Percentiles rank a stretch among this genome's conserved stretches.
phyloP scores from a whole-genome alignment of 1,140 invertebrate genomes.

The Charaxes varanes region DNA sequence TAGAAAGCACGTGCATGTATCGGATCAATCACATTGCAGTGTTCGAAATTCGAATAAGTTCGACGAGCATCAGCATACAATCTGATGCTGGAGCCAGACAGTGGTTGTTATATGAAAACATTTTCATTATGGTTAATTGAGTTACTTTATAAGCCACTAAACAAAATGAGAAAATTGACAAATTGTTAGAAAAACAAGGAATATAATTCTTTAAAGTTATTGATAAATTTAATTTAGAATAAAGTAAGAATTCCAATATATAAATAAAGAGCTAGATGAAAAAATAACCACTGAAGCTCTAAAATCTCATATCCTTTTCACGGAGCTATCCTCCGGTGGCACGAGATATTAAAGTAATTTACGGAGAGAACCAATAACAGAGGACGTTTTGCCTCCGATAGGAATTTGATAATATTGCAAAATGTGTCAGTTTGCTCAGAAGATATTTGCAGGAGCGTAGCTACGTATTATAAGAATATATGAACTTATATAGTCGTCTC shows the following conservation, averaged over 20 bases:
- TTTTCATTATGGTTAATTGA: too few species aligned
- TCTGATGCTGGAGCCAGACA: too few species aligned
- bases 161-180: too few species aligned
- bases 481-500: too few species aligned
- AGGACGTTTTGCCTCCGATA: neutral
- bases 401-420: slow-evolving; percentile 3
- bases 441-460: too few species aligned
- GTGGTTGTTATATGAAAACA: too few species aligned
- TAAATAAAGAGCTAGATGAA: neutral
- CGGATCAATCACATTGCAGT: too few species aligned
- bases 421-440: neutral
- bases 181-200: neutral
- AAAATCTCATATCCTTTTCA: slow-evolving; percentile 5
- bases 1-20: too few species aligned
- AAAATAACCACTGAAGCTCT: neutral
- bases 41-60: too few species aligned
- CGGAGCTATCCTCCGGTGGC: slow-evolving; percentile 1
- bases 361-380: slow-evolving; percentile 3
- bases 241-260: neutral
- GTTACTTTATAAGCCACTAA: too few species aligned
- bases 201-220: neutral
- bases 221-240: neutral
- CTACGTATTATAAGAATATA: too few species aligned
- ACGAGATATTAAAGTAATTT: slow-evolving; percentile 6
- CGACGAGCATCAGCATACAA: too few species aligned